phyloP scores from a whole-genome alignment of 1,140 invertebrate species.

The Eulimnadia texana region DNA sequence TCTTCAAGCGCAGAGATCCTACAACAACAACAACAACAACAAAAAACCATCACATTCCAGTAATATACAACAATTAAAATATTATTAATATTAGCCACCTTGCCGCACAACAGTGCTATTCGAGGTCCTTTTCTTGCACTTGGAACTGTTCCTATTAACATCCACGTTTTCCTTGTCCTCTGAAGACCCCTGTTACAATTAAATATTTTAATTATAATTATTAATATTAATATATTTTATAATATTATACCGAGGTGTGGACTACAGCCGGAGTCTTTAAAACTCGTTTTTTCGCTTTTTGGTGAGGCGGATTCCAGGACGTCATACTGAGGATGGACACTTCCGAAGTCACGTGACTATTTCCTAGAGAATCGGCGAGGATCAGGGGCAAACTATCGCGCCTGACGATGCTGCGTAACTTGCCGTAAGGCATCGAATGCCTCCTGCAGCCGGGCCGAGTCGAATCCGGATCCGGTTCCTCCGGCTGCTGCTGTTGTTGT shows the following conservation, averaged over 20 bases:
- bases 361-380: slow-evolving; percentile 27
- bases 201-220: no score
- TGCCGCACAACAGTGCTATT: background rate
- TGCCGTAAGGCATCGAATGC: slow-evolving; percentile 7
- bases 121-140: background rate
- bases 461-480: background rate
- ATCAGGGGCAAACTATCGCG: slow-evolving; percentile 3
- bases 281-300: no score
- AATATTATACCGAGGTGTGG: no score
- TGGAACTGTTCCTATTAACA: background rate
- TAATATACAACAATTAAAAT: no score
- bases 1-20: slow-evolving; percentile 11
- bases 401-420: slow-evolving; percentile 1
- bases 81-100: no score
- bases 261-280: no score
- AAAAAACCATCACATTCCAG: no score
- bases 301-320: slow-evolving; percentile 23
- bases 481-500: background rate
- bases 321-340: slow-evolving; percentile 51
- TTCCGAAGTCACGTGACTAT: slow-evolving; percentile 44
- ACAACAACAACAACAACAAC: background rate
- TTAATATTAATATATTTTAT: no score
- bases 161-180: no score
- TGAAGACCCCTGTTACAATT: no score
- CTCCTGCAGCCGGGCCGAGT: slow-evolving; percentile 2